phyloP scores from a whole-genome alignment of 2,113 vertebrate species.

The Ochotona princeps region DNA sequence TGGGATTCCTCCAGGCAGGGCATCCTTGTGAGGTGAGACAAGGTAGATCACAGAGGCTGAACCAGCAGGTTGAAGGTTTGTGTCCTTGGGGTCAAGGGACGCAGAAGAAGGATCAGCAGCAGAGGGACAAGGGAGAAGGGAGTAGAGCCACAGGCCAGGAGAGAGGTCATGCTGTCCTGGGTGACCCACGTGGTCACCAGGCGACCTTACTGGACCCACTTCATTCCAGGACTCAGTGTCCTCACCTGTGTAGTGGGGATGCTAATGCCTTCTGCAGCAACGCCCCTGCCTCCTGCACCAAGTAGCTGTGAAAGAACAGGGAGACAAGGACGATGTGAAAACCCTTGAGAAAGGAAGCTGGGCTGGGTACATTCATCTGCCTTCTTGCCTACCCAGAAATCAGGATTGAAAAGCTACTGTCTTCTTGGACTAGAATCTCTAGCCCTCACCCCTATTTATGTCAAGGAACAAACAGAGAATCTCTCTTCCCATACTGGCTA shows the following conservation, averaged over 20 bases:
- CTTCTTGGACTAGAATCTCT: neutral
- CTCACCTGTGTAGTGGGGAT: neutral
- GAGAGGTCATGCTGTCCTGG: neutral
- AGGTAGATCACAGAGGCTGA: neutral
- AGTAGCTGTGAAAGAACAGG: neutral
- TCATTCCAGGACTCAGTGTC: neutral
- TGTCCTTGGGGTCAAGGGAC: neutral
- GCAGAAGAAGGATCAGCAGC: neutral
- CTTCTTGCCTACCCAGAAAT: neutral
- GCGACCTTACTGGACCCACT: neutral
- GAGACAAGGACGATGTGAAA: neutral
- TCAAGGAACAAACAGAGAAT: neutral
- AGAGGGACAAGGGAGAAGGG: neutral
- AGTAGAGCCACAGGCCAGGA: neutral
- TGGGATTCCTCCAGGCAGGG: neutral
- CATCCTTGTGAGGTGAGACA: neutral
- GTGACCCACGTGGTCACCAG: neutral
- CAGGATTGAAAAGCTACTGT: neutral
- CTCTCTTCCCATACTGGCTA: neutral
- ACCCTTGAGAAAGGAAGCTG: neutral
- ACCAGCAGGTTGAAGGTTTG: fast-evolving
- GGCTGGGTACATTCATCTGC: neutral
- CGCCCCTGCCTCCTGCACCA: neutral
- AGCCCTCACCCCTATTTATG: neutral
- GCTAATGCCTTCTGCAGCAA: neutral